Evolutionary conservation across 1,140 invertebrate species (phyloP).

Genomic region (Odontomachus brunneus): DNA sequence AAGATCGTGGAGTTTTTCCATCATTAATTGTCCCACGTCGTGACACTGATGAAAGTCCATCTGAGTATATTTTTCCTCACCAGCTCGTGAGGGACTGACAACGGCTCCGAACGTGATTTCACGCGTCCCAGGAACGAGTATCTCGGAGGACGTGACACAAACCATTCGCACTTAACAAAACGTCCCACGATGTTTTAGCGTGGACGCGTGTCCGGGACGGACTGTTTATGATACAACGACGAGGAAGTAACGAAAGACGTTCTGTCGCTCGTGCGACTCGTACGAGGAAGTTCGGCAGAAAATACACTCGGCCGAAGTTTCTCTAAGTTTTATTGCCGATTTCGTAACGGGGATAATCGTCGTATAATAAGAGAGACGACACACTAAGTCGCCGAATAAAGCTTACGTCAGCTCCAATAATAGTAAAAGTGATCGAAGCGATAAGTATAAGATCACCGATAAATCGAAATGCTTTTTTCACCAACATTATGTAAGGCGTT

Average conservation of each 20-base stretch:
- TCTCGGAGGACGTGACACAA: constrained; percentile 47
- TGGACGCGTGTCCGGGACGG: background rate
- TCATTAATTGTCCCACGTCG: no score
- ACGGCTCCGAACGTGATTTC: background rate
- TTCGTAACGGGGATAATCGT: background rate
- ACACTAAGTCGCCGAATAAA: background rate
- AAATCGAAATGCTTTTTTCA: no score
- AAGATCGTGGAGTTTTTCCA: no score
- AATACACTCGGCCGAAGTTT: constrained; percentile 27
- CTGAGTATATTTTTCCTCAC: background rate
- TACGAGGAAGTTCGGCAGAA: background rate
- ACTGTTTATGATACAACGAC: constrained; percentile 28
- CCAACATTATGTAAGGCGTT: no score
- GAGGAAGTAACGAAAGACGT: constrained; percentile 4
- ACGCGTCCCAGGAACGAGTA: background rate
- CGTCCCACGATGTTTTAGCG: constrained; percentile 26
- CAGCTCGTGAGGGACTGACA: no score
- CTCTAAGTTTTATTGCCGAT: constrained; percentile 29
- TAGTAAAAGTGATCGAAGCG: background rate
- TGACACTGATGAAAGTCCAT: no score
- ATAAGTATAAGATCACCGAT: no score
- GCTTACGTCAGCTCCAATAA: background rate
- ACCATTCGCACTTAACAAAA: constrained; percentile 40
- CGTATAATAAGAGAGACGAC: background rate
- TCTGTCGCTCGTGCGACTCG: constrained; percentile 10